Evolutionary conservation across 2,888 invertebrate genomes (phyloP), one percentile per base, ranked within the genome.

Genomic region (Eilema depressum): DNA sequence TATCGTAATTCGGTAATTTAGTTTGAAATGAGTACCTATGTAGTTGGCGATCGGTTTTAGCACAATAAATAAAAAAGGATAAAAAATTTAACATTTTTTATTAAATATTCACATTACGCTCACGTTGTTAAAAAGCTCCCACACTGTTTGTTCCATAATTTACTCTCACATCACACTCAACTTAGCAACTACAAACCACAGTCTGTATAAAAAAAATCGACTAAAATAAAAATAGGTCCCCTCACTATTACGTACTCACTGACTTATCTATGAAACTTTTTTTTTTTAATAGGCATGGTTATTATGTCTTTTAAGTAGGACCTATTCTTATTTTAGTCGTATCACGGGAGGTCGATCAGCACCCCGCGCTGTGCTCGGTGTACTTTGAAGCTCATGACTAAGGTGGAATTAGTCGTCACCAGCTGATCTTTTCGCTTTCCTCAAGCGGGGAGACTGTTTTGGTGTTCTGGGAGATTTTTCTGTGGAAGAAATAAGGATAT

Each of bases 371-470:
- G 83, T 84, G 86, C 83, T 81, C 68, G 73, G 69, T 83, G 80
- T 81, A 83, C 77, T 78, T 76, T 80, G 68, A 68, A 66, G 37
- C 69, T 71, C 73, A 26, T 61, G 72, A 71, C 66, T 37, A 73
- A 61, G 63, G 26, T 68, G 63, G 67, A 77, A 70, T 87, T 97
- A 96, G 89, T 97, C 97, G 76, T 97, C 97, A 80, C 97, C 97
- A 66, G 96, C 97, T 68, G 97, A 96, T 90, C 97, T 96, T 92
- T 97, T 98, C 61, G 96, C 96, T 94, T 97, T 98, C 87, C 98
- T 96, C 91, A 97, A 96, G 86, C 97, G 97, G 68, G 98, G 98
- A 78, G 97, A 98, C 88, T 97, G 97, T 86, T 95, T 95, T 26
- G 96, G 96, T 33, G 96, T 94, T 88, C 96, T 96, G 47, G 96